Evolutionary conservation across 1,140 invertebrate genomes (phyloP).

Genomic region (Magallana ariakensis): DNA sequence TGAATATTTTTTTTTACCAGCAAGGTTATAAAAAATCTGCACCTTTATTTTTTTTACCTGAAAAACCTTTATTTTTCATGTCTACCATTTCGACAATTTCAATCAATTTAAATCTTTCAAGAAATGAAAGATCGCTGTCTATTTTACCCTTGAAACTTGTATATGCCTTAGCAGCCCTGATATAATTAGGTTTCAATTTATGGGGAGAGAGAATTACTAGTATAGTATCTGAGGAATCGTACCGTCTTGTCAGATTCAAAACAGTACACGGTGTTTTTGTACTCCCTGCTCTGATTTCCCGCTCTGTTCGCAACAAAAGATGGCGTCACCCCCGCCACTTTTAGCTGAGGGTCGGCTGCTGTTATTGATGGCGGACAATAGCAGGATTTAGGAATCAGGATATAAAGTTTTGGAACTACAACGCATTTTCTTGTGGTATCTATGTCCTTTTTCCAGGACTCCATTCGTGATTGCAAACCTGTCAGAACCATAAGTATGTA

Average conservation of each 20-base stretch:
- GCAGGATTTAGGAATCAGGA: not conserved
- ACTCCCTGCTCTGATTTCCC: not conserved
- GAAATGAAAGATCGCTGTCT: too few species aligned
- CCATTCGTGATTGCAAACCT: constrained; percentile 13
- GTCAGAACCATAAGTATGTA: not conserved
- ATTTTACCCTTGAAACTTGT: too few species aligned
- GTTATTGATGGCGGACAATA: constrained; percentile 11
- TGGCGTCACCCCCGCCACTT: not conserved
- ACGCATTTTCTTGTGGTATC: not conserved
- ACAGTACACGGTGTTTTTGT: constrained; percentile 2
- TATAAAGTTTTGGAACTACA: not conserved
- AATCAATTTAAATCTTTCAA: too few species aligned
- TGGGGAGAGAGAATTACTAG: too few species aligned
- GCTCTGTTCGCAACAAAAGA: constrained; percentile 15
- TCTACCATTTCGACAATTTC: too few species aligned
- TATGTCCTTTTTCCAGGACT: not conserved
- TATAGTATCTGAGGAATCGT: not conserved
- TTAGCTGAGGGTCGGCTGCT: not conserved
- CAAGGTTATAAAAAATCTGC: too few species aligned
- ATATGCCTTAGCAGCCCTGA: too few species aligned
- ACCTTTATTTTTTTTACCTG: too few species aligned
- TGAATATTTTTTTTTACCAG: too few species aligned
- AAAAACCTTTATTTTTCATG: too few species aligned
- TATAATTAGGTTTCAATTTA: too few species aligned
- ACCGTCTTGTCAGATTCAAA: not conserved